These are phyloP conservation scores for Ctenosaura bakeri DNA, from an alignment of 2,797 vertebrate genomes.

Conservation along the genomic window DNA sequence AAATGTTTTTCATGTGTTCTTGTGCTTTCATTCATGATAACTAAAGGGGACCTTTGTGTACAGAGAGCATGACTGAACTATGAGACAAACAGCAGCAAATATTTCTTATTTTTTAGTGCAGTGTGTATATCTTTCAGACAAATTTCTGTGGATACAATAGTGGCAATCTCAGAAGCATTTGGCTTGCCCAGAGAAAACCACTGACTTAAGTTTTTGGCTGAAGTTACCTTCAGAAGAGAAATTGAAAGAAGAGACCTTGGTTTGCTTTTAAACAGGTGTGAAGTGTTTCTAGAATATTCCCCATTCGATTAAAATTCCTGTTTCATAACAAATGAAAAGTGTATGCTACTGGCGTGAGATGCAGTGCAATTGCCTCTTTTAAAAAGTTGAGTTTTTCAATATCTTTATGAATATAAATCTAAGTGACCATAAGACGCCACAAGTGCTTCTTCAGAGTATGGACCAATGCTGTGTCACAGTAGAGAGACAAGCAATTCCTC, in stretches of 20 bases:
- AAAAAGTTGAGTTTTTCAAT: no score
- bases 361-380: not conserved
- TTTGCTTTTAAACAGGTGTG: not conserved
- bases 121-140: not conserved
- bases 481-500: not conserved
- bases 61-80: not conserved
- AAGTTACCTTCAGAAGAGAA: not conserved
- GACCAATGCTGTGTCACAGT: accelerated
- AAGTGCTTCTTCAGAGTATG: not conserved
- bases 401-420: conserved; percentile 1
- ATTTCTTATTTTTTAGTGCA: not conserved
- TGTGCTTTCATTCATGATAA: not conserved
- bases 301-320: not conserved
- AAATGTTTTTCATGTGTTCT: no score
- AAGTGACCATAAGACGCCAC: not conserved
- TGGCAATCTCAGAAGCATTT: not conserved
- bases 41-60: not conserved
- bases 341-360: not conserved
- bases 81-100: no score
- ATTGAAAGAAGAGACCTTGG: not conserved
- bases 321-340: not conserved
- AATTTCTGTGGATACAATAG: not conserved
- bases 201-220: not conserved
- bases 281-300: not conserved
- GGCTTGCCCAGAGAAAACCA: not conserved